Conservation (phyloP, 1,140 invertebrate genomes). For the Megalopta genalis region DNA sequence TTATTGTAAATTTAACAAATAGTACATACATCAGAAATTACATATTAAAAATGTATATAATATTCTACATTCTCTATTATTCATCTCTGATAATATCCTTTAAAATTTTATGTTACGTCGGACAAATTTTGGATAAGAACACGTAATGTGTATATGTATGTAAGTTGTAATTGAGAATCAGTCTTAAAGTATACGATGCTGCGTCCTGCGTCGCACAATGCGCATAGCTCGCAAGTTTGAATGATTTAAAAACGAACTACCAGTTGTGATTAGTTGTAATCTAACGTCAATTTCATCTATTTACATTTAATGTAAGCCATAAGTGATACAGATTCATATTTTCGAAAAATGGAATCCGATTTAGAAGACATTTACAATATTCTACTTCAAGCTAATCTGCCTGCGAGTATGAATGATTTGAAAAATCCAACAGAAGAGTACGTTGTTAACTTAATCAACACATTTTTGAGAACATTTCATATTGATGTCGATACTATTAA, state of each 20-base stretch:
- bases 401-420: constrained; percentile 59
- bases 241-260: constrained; percentile 2
- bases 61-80: too few relatives aligned
- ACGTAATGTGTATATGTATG: too few relatives aligned
- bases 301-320: not conserved
- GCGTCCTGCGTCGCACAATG: not conserved
- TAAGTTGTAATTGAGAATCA: not conserved
- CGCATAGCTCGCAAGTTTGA: constrained; percentile 16
- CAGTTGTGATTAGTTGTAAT: not conserved
- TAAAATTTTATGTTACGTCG: too few relatives aligned
- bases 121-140: too few relatives aligned
- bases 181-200: not conserved
- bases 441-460: constrained; percentile 56
- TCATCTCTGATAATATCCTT: too few relatives aligned
- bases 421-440: constrained; percentile 68
- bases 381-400: constrained; percentile 59
- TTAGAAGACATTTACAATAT: constrained; percentile 56
- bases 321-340: not conserved
- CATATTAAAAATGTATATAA: too few relatives aligned
- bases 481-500: constrained; percentile 57
- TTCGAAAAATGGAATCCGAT: constrained; percentile 38
- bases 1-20: too few relatives aligned
- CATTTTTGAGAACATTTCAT: constrained; percentile 58
- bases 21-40: too few relatives aligned
- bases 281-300: not conserved